Conservation (phyloP, 2,888 invertebrate species). For the Aspidiotus destructor region DNA sequence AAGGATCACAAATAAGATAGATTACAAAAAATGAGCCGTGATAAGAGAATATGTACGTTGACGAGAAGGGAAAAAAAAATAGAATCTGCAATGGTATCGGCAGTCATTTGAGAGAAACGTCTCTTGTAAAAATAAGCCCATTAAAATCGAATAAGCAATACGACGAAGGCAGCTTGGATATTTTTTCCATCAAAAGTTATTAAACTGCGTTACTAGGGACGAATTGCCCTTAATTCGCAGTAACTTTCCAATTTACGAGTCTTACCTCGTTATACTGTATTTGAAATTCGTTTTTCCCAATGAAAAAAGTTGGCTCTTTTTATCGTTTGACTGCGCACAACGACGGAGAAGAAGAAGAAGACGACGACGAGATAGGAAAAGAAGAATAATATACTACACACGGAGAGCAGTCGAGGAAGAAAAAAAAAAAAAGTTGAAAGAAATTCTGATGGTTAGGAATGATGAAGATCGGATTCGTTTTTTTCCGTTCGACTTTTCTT, state of each 20-base stretch:
- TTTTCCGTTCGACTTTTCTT: background rate
- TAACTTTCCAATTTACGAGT: conserved; percentile 31
- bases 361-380: background rate
- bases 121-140: conserved; percentile 30
- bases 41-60: conserved; percentile 12
- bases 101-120: conserved; percentile 31
- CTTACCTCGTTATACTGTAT: conserved; percentile 27
- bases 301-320: conserved; percentile 20
- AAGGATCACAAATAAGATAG: conserved; percentile 22
- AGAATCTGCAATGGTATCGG: conserved; percentile 19
- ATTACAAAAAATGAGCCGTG: conserved; percentile 17
- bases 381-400: background rate
- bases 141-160: conserved; percentile 32
- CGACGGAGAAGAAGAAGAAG: background rate
- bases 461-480: conserved; percentile 1
- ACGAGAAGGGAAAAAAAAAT: conserved; percentile 2
- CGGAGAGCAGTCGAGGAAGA: background rate
- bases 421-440: background rate
- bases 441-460: background rate
- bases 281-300: conserved; percentile 29
- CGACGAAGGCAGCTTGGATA: conserved; percentile 26
- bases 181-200: conserved; percentile 32
- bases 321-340: conserved; percentile 3
- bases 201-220: conserved; percentile 28
- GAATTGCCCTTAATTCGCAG: conserved; percentile 31